Percentiles rank a stretch among this genome's conserved stretches.
Conservation (phyloP, 2,113 vertebrate species). For the Lucifuga dentata region DNA sequence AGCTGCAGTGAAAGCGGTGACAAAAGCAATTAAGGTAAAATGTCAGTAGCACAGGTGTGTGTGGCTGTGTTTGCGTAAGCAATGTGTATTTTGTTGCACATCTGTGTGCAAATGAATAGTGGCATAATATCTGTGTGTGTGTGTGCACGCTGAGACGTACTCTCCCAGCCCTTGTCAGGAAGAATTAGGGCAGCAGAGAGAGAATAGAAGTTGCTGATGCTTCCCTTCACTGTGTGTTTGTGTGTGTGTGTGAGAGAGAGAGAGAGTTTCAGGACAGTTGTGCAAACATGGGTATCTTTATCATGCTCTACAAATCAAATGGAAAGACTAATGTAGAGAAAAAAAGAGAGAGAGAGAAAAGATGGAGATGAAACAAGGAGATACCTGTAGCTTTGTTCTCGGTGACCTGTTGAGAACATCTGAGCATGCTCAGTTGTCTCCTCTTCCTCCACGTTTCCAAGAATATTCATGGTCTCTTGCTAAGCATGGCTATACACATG, state of each 20-base stretch:
- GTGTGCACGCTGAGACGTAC: slow-evolving; percentile 58
- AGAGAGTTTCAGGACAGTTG: neutral
- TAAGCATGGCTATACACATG: slow-evolving; percentile 21
- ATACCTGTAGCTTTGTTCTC: slow-evolving; percentile 52
- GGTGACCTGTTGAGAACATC: slow-evolving; percentile 65
- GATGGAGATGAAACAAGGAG: neutral
- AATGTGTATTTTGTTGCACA: slow-evolving; percentile 40
- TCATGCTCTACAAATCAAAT: slow-evolving; percentile 15
- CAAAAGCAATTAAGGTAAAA: slow-evolving; percentile 70
- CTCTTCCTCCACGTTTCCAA: slow-evolving; percentile 53
- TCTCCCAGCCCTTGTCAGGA: slow-evolving; percentile 81
- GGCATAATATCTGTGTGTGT: slow-evolving; percentile 22
- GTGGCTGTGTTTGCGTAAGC: slow-evolving; percentile 28
- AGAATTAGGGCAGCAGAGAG: slow-evolving; percentile 82
- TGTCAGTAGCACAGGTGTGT: slow-evolving; percentile 48
- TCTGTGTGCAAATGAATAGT: slow-evolving; percentile 34
- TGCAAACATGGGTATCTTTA: slow-evolving; percentile 28
- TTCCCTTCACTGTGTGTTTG: slow-evolving; percentile 40
- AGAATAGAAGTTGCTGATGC: slow-evolving; percentile 73
- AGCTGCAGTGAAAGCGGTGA: slow-evolving; percentile 58
- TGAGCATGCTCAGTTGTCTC: slow-evolving; percentile 58
- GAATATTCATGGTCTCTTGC: slow-evolving; percentile 59
- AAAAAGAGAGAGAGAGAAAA: neutral
- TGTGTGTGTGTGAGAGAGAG: slow-evolving; percentile 26
- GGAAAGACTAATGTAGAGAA: neutral